Base-by-base conservation (phyloP, 2,113 vertebrate species). In the Anguilla rostrata region DNA sequence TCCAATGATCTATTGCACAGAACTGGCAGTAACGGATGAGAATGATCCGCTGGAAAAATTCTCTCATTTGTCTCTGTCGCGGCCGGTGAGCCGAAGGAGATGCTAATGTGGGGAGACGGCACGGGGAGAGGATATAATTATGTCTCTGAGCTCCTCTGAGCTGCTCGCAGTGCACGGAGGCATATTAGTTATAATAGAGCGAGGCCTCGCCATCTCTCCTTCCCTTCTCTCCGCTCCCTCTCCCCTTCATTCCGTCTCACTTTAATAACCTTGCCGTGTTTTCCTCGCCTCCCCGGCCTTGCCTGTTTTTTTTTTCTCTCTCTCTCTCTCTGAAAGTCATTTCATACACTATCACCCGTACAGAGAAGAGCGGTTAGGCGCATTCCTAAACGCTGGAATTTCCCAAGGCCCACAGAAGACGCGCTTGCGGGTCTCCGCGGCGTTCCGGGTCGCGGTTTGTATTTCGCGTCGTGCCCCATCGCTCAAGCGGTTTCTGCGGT, bases 31-130 rank as follows among this genome's bases (percentile, higher is more conserved):
- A 95, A 96, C 94, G 93, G 95, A 96, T 96, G 95, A 96, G 94
- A 94, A 95, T 94, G 95, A 94, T 96, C 93, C 89, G 92, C 94
- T 95, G 93, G 94, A 95, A 96, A 96, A 95, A 94, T 93, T 94
- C 94, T 94, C 95, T 95, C 95, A 96, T 96, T 96, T 96, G 95
- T 96, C 95, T 96, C 95, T 96, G 95, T 96, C 95, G 92, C 89
- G 92, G 93, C 93, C 94, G 92, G 95, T 96, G 95, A 95, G 94
- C 94, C 94, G 93, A 93, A 95, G 94, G 94, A 96, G 95, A 95
- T 90, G 92, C 93, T 96, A 96, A 96, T 95, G 91, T 93, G 94
- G 94, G 93, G 92, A 92, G 95, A 96, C 94, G 94, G 95, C 95
- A 93, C 92, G 85, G 93, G 93, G 94, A 95, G 93, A 94, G 94